Evolutionary conservation across 2,888 invertebrate species (phyloP).

Genomic region (Petrolisthes manimaculis): DNA sequence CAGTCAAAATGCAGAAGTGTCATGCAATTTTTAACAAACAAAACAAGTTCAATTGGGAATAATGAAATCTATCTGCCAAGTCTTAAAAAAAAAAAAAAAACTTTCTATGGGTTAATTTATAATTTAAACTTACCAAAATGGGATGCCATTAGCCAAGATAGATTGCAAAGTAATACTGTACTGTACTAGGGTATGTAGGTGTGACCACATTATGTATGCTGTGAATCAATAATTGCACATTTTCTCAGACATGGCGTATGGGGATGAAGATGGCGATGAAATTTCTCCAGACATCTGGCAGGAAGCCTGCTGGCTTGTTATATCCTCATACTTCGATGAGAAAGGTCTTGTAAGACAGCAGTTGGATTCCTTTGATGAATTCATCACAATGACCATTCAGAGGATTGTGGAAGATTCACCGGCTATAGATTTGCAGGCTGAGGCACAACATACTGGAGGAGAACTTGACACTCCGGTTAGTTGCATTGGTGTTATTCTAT

Average conservation of each 20-base stretch:
- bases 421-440: conserved; percentile 94
- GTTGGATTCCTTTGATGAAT: conserved; percentile 99
- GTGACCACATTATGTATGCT: not conserved
- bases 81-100: no score
- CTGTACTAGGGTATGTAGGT: no score
- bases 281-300: conserved; percentile 99
- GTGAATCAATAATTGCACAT: not conserved
- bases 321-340: conserved; percentile 99
- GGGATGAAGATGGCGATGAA: conserved; percentile 92
- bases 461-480: conserved; percentile 87
- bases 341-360: conserved; percentile 98
- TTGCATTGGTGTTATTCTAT: conserved; percentile 48
- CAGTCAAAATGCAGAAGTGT: no score
- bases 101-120: no score
- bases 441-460: conserved; percentile 95
- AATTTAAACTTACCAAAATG: not conserved
- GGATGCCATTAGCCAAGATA: no score
- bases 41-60: no score
- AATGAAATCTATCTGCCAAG: no score
- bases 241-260: conserved; percentile 69
- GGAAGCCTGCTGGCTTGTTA: conserved; percentile 99
- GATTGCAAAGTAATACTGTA: no score
- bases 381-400: conserved; percentile 99
- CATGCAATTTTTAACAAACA: no score
- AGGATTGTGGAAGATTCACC: conserved; percentile 99